Evolutionary conservation across 2,797 vertebrate species (phyloP), one percentile per base, ranked within the genome.

Genomic region (Ambastaia sidthimunki): DNA sequence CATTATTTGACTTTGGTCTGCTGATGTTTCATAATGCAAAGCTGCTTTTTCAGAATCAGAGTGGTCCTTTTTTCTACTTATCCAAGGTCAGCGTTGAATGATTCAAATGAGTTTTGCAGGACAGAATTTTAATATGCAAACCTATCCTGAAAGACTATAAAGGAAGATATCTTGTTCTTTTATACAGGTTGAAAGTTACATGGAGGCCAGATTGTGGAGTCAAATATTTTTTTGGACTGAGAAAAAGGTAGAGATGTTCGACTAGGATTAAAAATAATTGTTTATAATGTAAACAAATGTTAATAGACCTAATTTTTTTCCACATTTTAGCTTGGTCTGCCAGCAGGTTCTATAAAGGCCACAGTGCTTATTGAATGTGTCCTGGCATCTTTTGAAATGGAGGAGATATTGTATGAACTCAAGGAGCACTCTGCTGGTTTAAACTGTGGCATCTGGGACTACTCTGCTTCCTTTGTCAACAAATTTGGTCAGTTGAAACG

Each of bases 391-490:
- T 96, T 95, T 86, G 93, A 95, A 87, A 95, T 95, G 94, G 93
- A 95, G 52, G 94, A 96, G 90, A 96, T 96, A 59, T 91, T 94
- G 7, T 95, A 90, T 21, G 94, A 94, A 85, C 89, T 95, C 55
- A 87, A 77, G 50, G 90, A 94, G 0, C 94, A 95, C 80, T 95
- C 94, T 55, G 94, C 94, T 2, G 94, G 94, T 67, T 89, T 95
- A 75, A 95, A 96, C 91, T 95, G 94, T 84, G 95, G 95, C 28
- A 94, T 96, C 86, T 96, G 94, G 94, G 95, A 96, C 85, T 96
- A 96, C 82, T 94, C 94, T 0, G 94, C 94, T 9, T 95, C 94
- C 23, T 93, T 96, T 12, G 89, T 96, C 68, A 94, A 91, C 81
- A 96, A 95, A 67, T 93, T 95, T 72, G 94, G 93, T 95, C 80